phyloP scores from a whole-genome alignment of 2,797 vertebrate genomes.

The Tadarida brasiliensis region DNA sequence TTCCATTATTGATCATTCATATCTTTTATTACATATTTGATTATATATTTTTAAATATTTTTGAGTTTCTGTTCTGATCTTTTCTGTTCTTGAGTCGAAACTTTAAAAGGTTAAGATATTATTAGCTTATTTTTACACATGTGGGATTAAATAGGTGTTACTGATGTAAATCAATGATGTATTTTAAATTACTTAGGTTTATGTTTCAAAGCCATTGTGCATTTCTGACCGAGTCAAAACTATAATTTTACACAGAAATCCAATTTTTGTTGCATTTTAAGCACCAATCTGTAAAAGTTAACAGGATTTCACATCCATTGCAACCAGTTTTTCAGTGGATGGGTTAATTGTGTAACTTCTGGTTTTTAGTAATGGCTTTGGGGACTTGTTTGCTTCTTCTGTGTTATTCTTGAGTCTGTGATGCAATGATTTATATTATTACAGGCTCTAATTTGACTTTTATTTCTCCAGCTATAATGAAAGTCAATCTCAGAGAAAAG shows the following conservation, averaged over 20 bases:
- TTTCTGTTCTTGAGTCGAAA: constrained; percentile 49
- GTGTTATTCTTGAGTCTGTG: constrained; percentile 36
- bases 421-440: constrained; percentile 26
- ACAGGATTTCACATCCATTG: constrained; percentile 5
- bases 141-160: background rate
- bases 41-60: constrained; percentile 6
- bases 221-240: constrained; percentile 37
- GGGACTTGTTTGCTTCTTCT: constrained; percentile 47
- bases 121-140: background rate
- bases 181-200: constrained; percentile 49
- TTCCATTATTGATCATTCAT: constrained; percentile 29
- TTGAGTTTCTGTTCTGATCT: background rate
- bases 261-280: constrained; percentile 45
- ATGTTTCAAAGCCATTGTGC: background rate
- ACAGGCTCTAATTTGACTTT: constrained; percentile 55
- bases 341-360: constrained; percentile 33
- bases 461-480: constrained; percentile 56
- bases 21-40: constrained; percentile 40
- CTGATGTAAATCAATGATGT: background rate
- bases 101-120: constrained; percentile 40
- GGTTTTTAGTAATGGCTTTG: constrained; percentile 44
- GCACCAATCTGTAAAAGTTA: constrained; percentile 8
- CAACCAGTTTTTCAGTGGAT: constrained; percentile 41
- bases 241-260: constrained; percentile 3
- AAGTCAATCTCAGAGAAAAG: constrained; percentile 57